These are phyloP conservation scores for Channa argus DNA, from an alignment of 2,113 vertebrate genomes.

Conservation along the genomic window DNA sequence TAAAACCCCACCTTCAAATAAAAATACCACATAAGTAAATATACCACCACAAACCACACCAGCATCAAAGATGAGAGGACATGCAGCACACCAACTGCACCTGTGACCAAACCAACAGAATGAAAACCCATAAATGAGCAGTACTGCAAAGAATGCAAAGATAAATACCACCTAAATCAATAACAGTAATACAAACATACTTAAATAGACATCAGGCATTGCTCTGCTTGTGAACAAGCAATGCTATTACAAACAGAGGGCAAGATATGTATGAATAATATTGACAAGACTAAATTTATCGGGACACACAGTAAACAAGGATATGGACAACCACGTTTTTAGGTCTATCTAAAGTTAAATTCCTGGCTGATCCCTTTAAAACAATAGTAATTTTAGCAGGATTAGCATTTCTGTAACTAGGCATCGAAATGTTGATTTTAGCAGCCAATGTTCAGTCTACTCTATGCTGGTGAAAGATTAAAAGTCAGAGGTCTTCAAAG, in stretches of 20 bases:
- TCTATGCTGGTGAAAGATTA: no score
- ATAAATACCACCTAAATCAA: background rate
- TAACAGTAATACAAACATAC: background rate
- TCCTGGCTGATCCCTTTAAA: background rate
- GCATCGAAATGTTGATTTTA: background rate
- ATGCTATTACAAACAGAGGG: background rate
- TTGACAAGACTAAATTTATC: background rate
- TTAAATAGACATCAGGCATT: constrained; percentile 18
- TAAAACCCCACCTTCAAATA: constrained; percentile 16
- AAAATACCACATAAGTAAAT: constrained; percentile 15
- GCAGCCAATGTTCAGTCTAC: background rate
- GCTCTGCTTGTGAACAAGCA: constrained; percentile 8
- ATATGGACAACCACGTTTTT: no score
- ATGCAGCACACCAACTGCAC: background rate
- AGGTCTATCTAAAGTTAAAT: background rate
- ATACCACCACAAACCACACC: background rate
- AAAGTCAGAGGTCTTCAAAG: no score
- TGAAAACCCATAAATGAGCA: background rate
- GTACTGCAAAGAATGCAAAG: background rate
- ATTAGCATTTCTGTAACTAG: background rate
- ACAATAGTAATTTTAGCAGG: background rate
- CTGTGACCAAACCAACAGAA: background rate
- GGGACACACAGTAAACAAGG: background rate
- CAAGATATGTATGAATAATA: background rate
- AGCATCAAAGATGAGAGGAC: constrained; percentile 13